Evolutionary conservation across 2,113 vertebrate species (phyloP).

Genomic region (Dromiciops gliroides): DNA sequence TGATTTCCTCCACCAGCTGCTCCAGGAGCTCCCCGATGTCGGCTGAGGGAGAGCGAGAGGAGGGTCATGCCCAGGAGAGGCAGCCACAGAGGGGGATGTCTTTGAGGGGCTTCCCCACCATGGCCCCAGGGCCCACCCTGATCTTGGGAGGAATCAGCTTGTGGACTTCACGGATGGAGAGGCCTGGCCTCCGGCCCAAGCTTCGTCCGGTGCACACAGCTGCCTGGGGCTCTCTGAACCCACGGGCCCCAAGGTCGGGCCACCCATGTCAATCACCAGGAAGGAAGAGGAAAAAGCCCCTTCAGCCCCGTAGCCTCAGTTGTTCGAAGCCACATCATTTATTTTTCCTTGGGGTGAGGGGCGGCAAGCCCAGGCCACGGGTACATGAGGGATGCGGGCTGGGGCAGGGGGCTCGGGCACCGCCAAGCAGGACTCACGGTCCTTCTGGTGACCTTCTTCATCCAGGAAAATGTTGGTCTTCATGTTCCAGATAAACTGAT

Average conservation of each 20-base stretch:
- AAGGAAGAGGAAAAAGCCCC: not conserved
- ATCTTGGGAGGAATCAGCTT: no score
- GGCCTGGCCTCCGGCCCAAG: no score
- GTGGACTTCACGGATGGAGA: not conserved
- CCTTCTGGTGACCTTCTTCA: constrained; percentile 95
- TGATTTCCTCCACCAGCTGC: constrained; percentile 96
- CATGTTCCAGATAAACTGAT: constrained; percentile 99
- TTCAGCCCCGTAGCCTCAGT: no score
- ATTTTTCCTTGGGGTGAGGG: no score
- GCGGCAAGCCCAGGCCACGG: no score
- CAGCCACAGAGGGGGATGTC: no score
- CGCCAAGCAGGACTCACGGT: constrained; percentile 87
- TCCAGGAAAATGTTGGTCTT: constrained; percentile 96
- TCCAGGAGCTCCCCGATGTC: constrained; percentile 97
- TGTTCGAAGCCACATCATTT: no score
- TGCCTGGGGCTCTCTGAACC: not conserved
- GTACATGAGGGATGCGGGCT: not conserved
- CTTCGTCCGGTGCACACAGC: rapidly evolving
- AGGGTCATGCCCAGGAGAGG: not conserved
- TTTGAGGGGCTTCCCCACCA: no score
- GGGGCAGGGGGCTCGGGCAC: not conserved
- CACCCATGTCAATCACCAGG: not conserved
- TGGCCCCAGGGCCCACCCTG: no score
- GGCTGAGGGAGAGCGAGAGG: constrained; percentile 80
- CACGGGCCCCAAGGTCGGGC: not conserved